phyloP scores from a whole-genome alignment of 2,113 vertebrate species.

The Calonectris borealis region DNA sequence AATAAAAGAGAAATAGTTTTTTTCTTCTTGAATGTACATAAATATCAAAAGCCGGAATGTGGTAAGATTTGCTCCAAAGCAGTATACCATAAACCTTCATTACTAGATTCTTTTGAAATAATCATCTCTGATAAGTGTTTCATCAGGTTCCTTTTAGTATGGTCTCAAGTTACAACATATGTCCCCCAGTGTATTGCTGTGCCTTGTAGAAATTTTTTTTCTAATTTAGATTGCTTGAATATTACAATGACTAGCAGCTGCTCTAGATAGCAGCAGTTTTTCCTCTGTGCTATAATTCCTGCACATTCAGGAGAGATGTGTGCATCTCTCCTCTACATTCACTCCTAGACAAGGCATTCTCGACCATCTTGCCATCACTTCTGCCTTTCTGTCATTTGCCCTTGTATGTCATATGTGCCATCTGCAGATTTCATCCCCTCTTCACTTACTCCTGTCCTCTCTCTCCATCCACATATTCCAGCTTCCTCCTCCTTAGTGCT shows the following conservation, averaged over 20 bases:
- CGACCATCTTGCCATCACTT: not conserved
- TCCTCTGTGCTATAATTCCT: not conserved
- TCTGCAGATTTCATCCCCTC: not conserved
- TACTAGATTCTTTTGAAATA: not conserved
- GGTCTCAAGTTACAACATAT: not conserved
- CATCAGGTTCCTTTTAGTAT: not conserved
- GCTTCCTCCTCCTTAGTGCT: not conserved
- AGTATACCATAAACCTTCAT: not conserved
- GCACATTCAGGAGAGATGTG: accelerated
- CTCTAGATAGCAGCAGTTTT: not conserved
- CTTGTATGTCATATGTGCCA: not conserved
- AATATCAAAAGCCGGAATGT: not conserved
- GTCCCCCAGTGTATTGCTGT: not conserved
- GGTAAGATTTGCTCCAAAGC: not conserved
- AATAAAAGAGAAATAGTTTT: not conserved
- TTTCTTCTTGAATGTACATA: not conserved
- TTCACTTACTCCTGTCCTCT: not conserved
- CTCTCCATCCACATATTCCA: not conserved
- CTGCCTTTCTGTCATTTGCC: not conserved
- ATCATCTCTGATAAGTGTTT: not conserved
- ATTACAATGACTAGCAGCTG: not conserved
- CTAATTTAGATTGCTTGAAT: not conserved
- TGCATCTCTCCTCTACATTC: not conserved
- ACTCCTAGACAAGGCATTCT: not conserved
- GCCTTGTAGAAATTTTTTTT: not conserved